Base-by-base conservation (phyloP, 2,888 invertebrate species). In the Thalpophila matura region DNA sequence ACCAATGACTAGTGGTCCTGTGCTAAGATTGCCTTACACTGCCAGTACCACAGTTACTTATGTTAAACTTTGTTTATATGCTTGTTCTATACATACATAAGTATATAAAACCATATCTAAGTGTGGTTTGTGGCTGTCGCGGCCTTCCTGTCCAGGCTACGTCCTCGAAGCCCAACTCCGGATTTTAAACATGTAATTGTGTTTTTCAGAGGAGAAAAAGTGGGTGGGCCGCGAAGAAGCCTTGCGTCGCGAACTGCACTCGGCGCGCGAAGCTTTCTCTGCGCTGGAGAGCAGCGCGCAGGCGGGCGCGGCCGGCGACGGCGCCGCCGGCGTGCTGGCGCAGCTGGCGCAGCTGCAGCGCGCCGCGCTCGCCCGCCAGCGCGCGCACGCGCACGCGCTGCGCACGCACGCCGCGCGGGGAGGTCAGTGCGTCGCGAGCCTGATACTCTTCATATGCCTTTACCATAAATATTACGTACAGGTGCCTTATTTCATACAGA, bases 211-310 rank as follows among this genome's bases (percentile, higher is more conserved):
- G 88, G 92, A 94, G 79, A 88, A 89, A 22, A 91, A 93, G 18
- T 95, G 95, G 94, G 80, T 89, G 57, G 35, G 73, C 0, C 92
- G 95, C 45, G 90, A 89, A 71, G 86, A 89, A 65, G 80, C 84
- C 0, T 84, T 95, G 1, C 90, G 95, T 0, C 83, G 83, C 0
- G 93, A 94, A 78, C 79, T 89, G 35, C 53, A 61, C 4, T 88
- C 84, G 63, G 86, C 89, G 16, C 89, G 88, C 12, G 87, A 89
- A 81, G 82, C 61, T 77, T 79, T 73, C 82, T 72, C 79, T 64
- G 79, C 79, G 65, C 46, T 77, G 53, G 71, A 78, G 68, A 47
- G 58, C 54, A 35, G 59, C n/a, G 20, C n/a, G 27, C 37, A 56
- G 18, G 56, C 43, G 3, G 46, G 50, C 6, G 38, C 60, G 16